Percentiles rank a stretch among this genome's conserved stretches.
Conservation (phyloP, 2,797 vertebrate species). For the Chloroceryle inda region DNA sequence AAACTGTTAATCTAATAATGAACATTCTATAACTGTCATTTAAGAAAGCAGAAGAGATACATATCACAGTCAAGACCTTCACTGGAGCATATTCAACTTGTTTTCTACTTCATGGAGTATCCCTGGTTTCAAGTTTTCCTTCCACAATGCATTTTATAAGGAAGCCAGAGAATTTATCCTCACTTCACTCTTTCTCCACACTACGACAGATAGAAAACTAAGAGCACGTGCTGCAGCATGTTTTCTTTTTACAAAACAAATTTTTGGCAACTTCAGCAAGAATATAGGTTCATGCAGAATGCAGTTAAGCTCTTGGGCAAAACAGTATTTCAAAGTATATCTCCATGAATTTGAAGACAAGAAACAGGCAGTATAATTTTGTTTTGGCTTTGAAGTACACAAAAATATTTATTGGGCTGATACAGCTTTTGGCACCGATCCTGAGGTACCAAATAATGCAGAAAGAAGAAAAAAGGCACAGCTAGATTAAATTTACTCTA, state of each 20-base stretch:
- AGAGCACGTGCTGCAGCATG: background rate
- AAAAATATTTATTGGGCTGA: background rate
- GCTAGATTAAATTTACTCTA: background rate
- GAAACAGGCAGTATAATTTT: background rate
- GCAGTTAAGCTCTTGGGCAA: constrained; percentile 9
- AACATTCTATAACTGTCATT: background rate
- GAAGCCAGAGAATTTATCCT: background rate
- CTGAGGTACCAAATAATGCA: constrained; percentile 15
- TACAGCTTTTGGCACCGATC: background rate
- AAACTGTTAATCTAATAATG: background rate
- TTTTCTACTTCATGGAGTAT: background rate
- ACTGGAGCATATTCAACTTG: background rate
- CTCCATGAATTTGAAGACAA: background rate
- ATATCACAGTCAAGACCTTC: background rate
- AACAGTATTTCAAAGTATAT: background rate
- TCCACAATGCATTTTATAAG: background rate
- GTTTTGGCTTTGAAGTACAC: background rate
- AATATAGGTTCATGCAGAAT: background rate
- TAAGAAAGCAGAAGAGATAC: background rate
- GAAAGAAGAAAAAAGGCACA: constrained; percentile 35
- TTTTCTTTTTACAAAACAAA: background rate
- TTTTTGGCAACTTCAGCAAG: background rate
- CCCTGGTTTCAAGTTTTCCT: background rate
- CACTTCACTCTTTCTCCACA: background rate
- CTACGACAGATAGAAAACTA: background rate